Base-by-base conservation (phyloP, 2,888 invertebrate genomes). In the Hirudinaria manillensis region DNA sequence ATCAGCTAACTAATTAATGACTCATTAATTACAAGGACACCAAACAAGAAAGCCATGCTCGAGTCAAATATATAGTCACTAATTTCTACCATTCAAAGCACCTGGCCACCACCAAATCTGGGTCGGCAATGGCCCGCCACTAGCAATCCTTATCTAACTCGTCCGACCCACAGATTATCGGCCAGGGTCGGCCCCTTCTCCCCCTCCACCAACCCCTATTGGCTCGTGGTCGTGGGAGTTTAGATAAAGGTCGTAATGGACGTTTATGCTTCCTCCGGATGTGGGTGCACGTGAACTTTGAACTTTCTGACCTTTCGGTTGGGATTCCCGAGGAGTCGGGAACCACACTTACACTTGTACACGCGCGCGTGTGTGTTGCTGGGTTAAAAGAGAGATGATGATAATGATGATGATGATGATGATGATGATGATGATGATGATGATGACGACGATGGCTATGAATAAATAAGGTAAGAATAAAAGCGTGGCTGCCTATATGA, bases 181-280 rank as follows among this genome's bases (percentile, higher is more conserved):
- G 24, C 61, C 29, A 29, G 13, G 61, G 61, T 61, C 29, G 24
- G 24, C 29, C 21, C 21, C 21, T 53, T 53, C 53, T 53, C 13
- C 53, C 53, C 21, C 53, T 2, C 29, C 10, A 19, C 29, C 2
- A 10, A 24, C 61, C 24, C 7, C 7, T 7, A 6, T 7, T 61
- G 13, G 29, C 21, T 24, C 24, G 13, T 4, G 61, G 61, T 3
- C 27, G n/a, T 24, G 61, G 19, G 29, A n/a, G 24, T 10, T 16
- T 61, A 61, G 61, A 61, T 61, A 61, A 61, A 61, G 29, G 61
- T 27, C 24, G 61, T 61, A 61, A 61, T 61, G 6, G 61, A 61
- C 61, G 2, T 61, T 61, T 61, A 61, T 61, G 61, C 6, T 61
- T 27, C 24, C 61, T 13, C 24, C 21, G 24, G 61, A 16, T 29